phyloP scores from a whole-genome alignment of 2,113 vertebrate species.

The Ondatra zibethicus region DNA sequence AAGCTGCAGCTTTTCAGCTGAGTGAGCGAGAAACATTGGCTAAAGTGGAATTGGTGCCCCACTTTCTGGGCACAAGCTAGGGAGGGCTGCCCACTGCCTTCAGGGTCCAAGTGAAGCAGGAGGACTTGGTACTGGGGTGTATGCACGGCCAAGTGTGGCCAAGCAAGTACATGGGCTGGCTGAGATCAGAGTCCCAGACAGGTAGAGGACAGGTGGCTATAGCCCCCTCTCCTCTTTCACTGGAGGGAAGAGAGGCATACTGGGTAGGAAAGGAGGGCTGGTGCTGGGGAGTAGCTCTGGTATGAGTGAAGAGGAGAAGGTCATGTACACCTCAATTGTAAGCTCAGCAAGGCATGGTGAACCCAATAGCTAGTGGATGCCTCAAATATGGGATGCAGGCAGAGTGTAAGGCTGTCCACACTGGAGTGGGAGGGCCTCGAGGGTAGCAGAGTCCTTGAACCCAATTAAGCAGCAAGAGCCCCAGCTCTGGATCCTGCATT shows the following conservation, averaged over 20 bases:
- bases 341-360: not conserved
- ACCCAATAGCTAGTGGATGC: not conserved
- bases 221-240: not conserved
- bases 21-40: conserved; percentile 68
- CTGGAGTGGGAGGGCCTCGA: not conserved
- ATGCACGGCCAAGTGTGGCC: not conserved
- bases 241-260: not conserved
- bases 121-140: not conserved
- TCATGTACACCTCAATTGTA: not conserved
- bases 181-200: not conserved
- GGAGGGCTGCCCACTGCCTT: not conserved
- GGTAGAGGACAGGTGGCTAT: not conserved
- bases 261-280: not conserved
- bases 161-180: not conserved
- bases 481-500: not conserved
- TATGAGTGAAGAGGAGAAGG: too few species aligned
- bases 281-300: not conserved
- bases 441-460: not conserved
- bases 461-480: not conserved
- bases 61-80: conserved; percentile 49
- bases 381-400: not conserved
- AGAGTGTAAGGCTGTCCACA: too few species aligned
- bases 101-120: not conserved
- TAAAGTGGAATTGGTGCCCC: conserved; percentile 59
- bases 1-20: conserved; percentile 67